Conservation (phyloP, 1,140 invertebrate species). For the Drosophila repletoides region DNA sequence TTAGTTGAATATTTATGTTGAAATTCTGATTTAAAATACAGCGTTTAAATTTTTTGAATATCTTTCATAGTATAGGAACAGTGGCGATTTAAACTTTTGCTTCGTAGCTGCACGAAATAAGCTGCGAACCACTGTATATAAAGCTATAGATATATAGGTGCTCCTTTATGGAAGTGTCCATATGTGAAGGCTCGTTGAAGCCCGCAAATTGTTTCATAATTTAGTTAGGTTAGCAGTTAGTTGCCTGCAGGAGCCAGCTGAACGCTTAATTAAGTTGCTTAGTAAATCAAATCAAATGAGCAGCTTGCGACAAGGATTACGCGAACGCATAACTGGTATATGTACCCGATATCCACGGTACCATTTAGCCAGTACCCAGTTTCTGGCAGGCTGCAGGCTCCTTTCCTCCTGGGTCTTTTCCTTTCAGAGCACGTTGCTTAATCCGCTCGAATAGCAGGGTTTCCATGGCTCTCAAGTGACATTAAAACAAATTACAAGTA, state of each 20-base stretch:
- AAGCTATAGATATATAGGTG: background rate
- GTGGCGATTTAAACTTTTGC: too few relatives aligned
- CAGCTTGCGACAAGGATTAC: slow-evolving; percentile 49
- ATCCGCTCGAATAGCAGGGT: slow-evolving; percentile 33
- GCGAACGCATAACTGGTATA: background rate
- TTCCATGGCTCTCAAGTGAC: slow-evolving; percentile 58
- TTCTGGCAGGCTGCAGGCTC: background rate
- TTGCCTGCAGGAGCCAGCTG: slow-evolving; percentile 31
- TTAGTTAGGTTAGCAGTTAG: slow-evolving; percentile 51
- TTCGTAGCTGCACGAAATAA: too few relatives aligned
- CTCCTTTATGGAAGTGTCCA: background rate
- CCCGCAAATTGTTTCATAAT: slow-evolving; percentile 69
- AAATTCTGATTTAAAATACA: too few relatives aligned
- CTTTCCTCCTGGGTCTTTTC: slow-evolving; percentile 10
- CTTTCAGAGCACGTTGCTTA: slow-evolving; percentile 28
- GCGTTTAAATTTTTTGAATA: too few relatives aligned
- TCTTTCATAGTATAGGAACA: too few relatives aligned
- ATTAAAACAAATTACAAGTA: slow-evolving; percentile 80
- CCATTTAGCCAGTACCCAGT: too few relatives aligned
- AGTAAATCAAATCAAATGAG: slow-evolving; percentile 76
- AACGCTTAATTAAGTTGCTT: slow-evolving; percentile 74
- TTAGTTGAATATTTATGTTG: too few relatives aligned
- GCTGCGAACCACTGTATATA: too few relatives aligned
- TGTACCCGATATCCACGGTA: slow-evolving; percentile 10
- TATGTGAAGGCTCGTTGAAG: background rate